Evolutionary conservation across 2,113 vertebrate species (phyloP), one percentile per base, ranked within the genome.

Genomic region (Blennius ocellaris): DNA sequence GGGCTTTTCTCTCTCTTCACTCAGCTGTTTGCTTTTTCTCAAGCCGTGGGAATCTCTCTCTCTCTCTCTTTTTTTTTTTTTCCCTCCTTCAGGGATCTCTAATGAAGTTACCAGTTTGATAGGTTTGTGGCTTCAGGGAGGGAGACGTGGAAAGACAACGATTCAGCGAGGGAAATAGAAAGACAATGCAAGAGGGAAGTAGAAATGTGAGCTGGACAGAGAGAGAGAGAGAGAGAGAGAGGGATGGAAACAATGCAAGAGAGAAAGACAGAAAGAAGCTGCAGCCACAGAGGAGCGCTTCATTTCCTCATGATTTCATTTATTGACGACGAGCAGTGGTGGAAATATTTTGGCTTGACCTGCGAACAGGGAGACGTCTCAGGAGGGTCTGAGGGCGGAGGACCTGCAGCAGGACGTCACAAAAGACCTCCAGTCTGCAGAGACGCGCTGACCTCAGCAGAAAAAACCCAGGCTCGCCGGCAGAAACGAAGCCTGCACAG

Each of bases 51-150:
- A 66, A 36, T 15, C 58, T n/a, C n/a, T n/a, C n/a, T n/a, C n/a
- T n/a, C n/a, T n/a, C n/a, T n/a, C n/a, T n/a, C n/a, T n/a, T n/a
- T 51, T 48, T 49, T 6, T 5, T 14, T 60, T 76, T 11, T 55
- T 43, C 41, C 41, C 41, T 9, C 40, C 9, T 10, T 43, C 41
- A 54, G 51, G 37, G 62, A 60, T 36, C 44, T 7, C 7, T 74
- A 70, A 78, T 70, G 65, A 65, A 60, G 75, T 74, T 56, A 74
- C 73, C 64, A 78, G 78, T 73, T 82, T 47, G 65, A 48, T 14
- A 47, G n/a, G 62, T 65, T 12, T 65, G 44, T 75, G 36, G 49
- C 49, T 61, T 17, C 12, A 7, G 50, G 69, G 69, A 72, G 41
- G 69, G 16, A 64, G 44, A 30, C 2, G 4, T 30, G 21, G 21